phyloP scores from a whole-genome alignment of 2,113 vertebrate species.

The Zosterops hypoxanthus region DNA sequence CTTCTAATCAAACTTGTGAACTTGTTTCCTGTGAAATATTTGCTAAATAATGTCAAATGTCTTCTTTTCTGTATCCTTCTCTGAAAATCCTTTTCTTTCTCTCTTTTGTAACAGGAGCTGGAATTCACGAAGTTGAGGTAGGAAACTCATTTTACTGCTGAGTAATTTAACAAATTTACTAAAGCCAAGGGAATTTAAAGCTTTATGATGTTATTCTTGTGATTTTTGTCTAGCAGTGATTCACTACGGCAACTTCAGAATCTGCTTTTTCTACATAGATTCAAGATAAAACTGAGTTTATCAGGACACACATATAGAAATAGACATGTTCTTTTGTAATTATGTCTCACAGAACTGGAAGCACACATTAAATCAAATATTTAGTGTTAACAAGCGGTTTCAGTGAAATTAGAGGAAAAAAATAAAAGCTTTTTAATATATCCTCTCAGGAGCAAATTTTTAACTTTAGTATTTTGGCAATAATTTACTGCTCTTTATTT shows the following conservation, averaged over 20 bases:
- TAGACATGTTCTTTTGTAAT: background rate
- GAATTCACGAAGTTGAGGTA: slow-evolving; percentile 67
- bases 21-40: background rate
- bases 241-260: background rate
- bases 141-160: background rate
- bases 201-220: background rate
- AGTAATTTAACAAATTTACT: background rate
- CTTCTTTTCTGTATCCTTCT: background rate
- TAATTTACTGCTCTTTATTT: background rate
- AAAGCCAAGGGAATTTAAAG: background rate
- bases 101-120: slow-evolving; percentile 41
- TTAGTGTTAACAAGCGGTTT: background rate
- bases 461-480: background rate
- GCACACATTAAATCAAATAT: background rate
- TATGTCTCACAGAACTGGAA: background rate
- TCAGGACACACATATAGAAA: background rate
- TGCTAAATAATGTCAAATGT: background rate
- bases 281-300: background rate
- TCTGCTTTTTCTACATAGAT: background rate
- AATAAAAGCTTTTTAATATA: background rate
- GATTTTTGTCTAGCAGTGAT: background rate
- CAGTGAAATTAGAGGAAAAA: background rate
- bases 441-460: background rate
- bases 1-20: background rate
- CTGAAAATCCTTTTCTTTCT: slow-evolving; percentile 17